These are phyloP conservation scores for Lophotis ruficrista DNA, from an alignment of 2,113 vertebrate genomes.

Conservation along the genomic window DNA sequence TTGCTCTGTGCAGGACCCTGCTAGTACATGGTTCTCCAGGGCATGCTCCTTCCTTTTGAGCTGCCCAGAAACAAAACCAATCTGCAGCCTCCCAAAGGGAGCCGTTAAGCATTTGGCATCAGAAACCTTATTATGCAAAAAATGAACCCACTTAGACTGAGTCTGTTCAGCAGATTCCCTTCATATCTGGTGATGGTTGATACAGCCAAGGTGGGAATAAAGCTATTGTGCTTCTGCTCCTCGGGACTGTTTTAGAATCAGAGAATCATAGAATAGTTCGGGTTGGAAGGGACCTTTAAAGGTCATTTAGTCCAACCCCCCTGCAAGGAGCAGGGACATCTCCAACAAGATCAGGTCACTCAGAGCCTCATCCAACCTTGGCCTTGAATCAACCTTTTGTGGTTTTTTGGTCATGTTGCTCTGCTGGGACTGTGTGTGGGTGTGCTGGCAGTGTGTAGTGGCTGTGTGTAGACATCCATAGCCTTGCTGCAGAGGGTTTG, in stretches of 20 bases:
- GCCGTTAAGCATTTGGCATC: background rate
- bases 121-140: background rate
- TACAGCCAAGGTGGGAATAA: background rate
- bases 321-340: too few relatives aligned
- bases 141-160: background rate
- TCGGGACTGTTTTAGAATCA: background rate
- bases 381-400: background rate
- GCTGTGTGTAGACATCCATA: background rate
- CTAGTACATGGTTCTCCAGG: background rate
- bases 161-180: background rate
- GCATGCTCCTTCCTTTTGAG: background rate
- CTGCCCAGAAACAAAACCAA: background rate
- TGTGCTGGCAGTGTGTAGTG: accelerated
- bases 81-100: background rate
- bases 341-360: too few relatives aligned
- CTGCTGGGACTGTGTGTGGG: background rate
- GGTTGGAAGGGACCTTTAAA: too few relatives aligned
- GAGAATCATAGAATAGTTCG: too few relatives aligned
- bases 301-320: too few relatives aligned
- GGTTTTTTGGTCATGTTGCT: background rate
- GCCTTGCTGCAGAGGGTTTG: background rate
- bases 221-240: background rate
- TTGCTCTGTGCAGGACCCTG: background rate
- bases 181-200: background rate
- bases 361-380: too few relatives aligned